Base-by-base conservation (phyloP, 2,888 invertebrate species). In the Sericinus montela region DNA sequence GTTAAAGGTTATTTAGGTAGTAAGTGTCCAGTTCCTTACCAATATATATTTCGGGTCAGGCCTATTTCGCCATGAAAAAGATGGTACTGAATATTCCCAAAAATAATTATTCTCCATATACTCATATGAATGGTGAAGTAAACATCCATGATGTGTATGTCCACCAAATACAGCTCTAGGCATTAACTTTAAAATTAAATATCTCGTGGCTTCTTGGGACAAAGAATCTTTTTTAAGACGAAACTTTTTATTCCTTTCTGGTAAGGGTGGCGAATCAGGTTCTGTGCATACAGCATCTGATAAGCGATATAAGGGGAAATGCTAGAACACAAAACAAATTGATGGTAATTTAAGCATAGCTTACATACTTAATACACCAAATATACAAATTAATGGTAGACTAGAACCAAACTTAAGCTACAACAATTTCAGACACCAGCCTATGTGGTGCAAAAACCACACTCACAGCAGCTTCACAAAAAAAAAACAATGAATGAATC, bases 61-160 rank as follows among this genome's bases (percentile, higher is more conserved):
- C 69, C 95, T 96, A 79, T 99, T 98, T 52, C 99, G 91, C 98
- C 99, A 99, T 69, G 95, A 98, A 70, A 98, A 99, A 4, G 98
- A 98, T 0, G 98, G 94, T 25, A 98, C 91, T 0, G 98, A 98
- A 60, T 93, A 92, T 79, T 96, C 95, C 37, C 91, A 81, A 58
- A 93, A 73, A 89, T 92, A 56, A 61, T 86, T 28, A 45, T 45
- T 39, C 5, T 82, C 53, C 32, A 61, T 45, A 7, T 61, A 45
- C 43, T 66, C 49, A 60, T 73, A 69, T 16, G 65, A 53, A 65
- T 93, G 92, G 38, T 84, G 69, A 9, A 84, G 65, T 43, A 92
- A 90, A 72, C 99, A 99, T 13, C 96, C 97, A 72, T 97, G 95
- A 83, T 99, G 98, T 0, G 97, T 97, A 72, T 99, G 98, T 0